Percentiles rank a stretch among this genome's conserved stretches.
phyloP scores from a whole-genome alignment of 2,113 vertebrate genomes.

The Hemibagrus wyckioides region DNA sequence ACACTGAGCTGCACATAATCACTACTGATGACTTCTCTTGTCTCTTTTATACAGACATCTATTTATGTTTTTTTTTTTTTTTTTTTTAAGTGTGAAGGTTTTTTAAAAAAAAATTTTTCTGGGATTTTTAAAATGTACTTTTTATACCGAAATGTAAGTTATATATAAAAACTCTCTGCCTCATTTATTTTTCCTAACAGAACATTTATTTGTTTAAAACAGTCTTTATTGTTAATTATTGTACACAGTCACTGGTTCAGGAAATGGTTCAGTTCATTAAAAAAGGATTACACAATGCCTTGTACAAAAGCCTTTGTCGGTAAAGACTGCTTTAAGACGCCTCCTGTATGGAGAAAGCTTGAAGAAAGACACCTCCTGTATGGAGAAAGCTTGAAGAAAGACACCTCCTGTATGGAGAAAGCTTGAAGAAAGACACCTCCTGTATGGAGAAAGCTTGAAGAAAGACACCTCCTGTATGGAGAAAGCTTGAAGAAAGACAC shows the following conservation, averaged over 20 bases:
- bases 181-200: neutral
- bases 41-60: constrained; percentile 5
- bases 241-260: neutral
- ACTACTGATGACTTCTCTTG: neutral
- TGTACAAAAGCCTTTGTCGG: no score
- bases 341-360: no score
- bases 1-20: neutral
- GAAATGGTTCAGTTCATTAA: neutral
- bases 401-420: no score
- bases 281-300: neutral
- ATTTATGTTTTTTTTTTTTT: constrained; percentile 33
- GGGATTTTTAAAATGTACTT: neutral
- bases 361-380: no score
- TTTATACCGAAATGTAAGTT: constrained; percentile 15
- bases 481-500: no score
- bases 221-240: neutral
- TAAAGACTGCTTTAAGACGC: no score
- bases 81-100: constrained; percentile 27
- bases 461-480: no score
- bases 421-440: no score
- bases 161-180: neutral
- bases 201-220: neutral
- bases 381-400: no score
- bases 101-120: no score
- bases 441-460: no score